Evolutionary conservation across 2,113 vertebrate genomes (phyloP).

Genomic region (Vombatus ursinus): DNA sequence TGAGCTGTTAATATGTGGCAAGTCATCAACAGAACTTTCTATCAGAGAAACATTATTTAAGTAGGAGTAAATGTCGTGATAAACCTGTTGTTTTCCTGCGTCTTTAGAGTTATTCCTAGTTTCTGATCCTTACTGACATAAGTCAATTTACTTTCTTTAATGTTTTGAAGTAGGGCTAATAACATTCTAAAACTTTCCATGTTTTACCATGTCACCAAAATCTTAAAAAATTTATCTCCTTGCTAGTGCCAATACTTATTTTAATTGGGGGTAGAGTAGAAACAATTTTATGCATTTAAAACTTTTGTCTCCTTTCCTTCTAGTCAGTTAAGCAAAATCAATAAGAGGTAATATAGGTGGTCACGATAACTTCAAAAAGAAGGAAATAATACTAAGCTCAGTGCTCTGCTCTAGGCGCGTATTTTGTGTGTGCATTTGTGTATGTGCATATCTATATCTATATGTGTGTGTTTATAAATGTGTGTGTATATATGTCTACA

Average conservation of each 20-base stretch:
- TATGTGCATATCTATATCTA: too few species aligned
- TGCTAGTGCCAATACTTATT: constrained; percentile 21
- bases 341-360: constrained; percentile 1
- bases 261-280: background rate
- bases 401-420: background rate
- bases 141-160: constrained; percentile 66
- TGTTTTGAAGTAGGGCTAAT: constrained; percentile 40
- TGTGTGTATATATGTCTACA: too few species aligned
- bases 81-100: constrained; percentile 76
- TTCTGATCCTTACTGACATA: constrained; percentile 76
- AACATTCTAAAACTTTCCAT: constrained; percentile 45
- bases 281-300: constrained; percentile 20
- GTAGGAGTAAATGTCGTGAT: constrained; percentile 80
- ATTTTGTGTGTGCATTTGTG: background rate
- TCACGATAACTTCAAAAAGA: constrained; percentile 48
- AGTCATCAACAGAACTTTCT: constrained; percentile 78
- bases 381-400: constrained; percentile 2
- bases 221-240: constrained; percentile 26
- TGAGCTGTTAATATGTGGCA: constrained; percentile 73
- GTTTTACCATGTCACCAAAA: background rate
- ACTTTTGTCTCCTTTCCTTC: constrained; percentile 23
- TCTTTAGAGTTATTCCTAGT: constrained; percentile 65
- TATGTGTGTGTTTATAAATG: too few species aligned
- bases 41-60: constrained; percentile 73
- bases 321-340: constrained; percentile 28